Evolutionary conservation across 2,113 vertebrate species (phyloP).

Genomic region (Ginglymostoma cirratum): DNA sequence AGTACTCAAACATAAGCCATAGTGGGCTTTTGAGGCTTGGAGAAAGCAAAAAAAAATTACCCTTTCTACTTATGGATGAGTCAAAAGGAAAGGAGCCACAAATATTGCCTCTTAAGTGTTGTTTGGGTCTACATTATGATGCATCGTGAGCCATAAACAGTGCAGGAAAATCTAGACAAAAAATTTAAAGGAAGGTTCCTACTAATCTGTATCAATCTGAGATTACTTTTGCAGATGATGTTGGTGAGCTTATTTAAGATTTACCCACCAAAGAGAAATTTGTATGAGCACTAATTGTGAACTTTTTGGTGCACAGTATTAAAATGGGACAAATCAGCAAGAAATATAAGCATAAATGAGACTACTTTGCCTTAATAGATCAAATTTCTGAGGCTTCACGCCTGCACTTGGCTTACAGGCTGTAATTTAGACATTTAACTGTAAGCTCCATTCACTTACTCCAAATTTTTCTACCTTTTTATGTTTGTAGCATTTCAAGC

Average conservation of each 20-base stretch:
- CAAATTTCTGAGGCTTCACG: background rate
- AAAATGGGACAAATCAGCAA: background rate
- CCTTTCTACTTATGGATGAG: background rate
- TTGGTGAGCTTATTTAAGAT: background rate
- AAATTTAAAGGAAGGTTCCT: background rate
- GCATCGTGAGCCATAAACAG: background rate
- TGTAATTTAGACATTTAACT: background rate
- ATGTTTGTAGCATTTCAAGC: background rate
- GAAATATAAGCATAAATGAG: background rate
- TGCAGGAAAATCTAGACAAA: background rate
- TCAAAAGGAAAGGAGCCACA: background rate
- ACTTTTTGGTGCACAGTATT: background rate
- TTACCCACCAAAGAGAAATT: background rate
- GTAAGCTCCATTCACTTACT: background rate
- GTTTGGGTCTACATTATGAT: background rate
- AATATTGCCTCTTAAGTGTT: background rate
- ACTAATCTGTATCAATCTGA: background rate
- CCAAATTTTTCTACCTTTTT: background rate
- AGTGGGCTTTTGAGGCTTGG: no score
- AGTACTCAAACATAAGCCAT: no score
- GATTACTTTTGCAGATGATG: background rate
- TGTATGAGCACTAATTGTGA: background rate
- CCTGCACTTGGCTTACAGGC: background rate
- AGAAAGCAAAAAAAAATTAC: background rate
- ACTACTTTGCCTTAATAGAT: background rate